Conservation (phyloP, 1,140 invertebrate species). For the Ips typographus region DNA sequence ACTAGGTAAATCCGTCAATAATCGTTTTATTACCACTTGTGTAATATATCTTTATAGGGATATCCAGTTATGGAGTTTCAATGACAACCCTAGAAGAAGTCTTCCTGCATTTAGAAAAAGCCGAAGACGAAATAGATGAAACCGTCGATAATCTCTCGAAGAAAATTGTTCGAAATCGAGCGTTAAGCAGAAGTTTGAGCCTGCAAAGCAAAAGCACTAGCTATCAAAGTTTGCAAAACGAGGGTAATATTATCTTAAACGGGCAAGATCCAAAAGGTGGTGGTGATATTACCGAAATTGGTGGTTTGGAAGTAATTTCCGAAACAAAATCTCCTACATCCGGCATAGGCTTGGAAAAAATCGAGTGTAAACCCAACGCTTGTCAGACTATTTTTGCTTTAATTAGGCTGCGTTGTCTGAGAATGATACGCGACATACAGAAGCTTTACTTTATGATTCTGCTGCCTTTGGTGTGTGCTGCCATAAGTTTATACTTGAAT, state of each 20-base stretch:
- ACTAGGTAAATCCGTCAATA: constrained; percentile 52
- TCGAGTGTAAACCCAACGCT: constrained; percentile 57
- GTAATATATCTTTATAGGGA: constrained; percentile 55
- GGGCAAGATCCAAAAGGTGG: constrained; percentile 40
- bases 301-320: constrained; percentile 44
- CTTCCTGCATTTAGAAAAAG: constrained; percentile 73
- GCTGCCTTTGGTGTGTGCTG: constrained; percentile 64
- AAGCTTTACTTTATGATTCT: constrained; percentile 63
- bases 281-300: constrained; percentile 41
- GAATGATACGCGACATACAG: constrained; percentile 60
- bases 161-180: constrained; percentile 70
- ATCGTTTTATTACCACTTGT: too few relatives aligned
- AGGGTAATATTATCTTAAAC: constrained; percentile 48
- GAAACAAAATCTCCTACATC: constrained; percentile 47
- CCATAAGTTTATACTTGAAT: constrained; percentile 67
- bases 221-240: constrained; percentile 71
- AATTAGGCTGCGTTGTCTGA: constrained; percentile 56
- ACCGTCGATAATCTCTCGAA: constrained; percentile 70
- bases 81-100: constrained; percentile 94
- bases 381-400: constrained; percentile 58
- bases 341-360: constrained; percentile 57
- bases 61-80: constrained; percentile 87
- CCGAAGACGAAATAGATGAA: constrained; percentile 61
- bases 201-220: constrained; percentile 71
- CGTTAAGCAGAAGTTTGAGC: constrained; percentile 67